Conservation (phyloP, 2,888 invertebrate genomes). For the Ophraella communa region DNA sequence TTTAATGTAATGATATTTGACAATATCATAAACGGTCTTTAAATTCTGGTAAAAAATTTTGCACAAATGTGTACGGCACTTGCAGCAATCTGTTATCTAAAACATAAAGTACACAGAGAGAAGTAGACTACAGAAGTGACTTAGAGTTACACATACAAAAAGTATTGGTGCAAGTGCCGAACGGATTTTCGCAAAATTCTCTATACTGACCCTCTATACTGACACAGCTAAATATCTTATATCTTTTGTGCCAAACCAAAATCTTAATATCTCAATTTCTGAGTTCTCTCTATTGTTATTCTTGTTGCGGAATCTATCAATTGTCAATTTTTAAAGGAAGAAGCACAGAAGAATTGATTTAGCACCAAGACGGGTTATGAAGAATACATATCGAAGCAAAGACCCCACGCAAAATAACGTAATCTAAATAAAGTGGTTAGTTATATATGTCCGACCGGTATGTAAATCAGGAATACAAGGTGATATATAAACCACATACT, state of each 20-base stretch:
- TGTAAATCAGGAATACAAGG: slow-evolving; percentile 44
- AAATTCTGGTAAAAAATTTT: too few species aligned
- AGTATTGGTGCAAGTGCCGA: too few species aligned
- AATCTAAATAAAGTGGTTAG: slow-evolving; percentile 44
- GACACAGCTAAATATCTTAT: too few species aligned
- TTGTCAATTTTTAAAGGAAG: not conserved
- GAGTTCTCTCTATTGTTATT: not conserved
- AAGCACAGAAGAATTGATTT: slow-evolving; percentile 28
- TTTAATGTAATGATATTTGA: too few species aligned
- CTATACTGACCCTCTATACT: too few species aligned
- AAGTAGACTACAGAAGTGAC: too few species aligned
- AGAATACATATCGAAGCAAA: slow-evolving; percentile 28
- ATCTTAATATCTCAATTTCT: not conserved
- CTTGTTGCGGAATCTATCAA: not conserved
- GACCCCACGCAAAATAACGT: slow-evolving; percentile 42
- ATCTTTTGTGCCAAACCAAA: not conserved
- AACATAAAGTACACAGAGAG: too few species aligned
- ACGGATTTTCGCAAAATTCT: too few species aligned
- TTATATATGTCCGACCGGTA: slow-evolving; percentile 45
- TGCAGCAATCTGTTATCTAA: too few species aligned
- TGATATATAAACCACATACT: slow-evolving; percentile 15
- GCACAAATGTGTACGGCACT: too few species aligned
- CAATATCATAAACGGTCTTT: too few species aligned
- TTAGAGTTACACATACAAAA: too few species aligned
- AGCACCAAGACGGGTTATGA: slow-evolving; percentile 30